Conservation (phyloP, 2,888 invertebrate species). For the Idaea dimidiata region DNA sequence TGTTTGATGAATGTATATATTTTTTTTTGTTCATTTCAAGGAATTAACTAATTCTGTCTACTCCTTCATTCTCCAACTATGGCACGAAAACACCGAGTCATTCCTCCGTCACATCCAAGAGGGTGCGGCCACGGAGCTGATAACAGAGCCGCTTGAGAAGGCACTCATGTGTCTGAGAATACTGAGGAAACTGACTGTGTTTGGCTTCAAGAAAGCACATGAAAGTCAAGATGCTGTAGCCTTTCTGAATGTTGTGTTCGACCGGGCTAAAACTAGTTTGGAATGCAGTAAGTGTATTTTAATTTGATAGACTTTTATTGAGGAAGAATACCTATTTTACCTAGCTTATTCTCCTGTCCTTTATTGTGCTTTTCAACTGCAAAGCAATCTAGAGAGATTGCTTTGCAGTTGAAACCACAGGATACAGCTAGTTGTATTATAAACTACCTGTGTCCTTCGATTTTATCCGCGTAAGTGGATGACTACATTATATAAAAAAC, state of each 20-base stretch:
- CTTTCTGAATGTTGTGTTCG: conserved; percentile 90
- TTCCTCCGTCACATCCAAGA: conserved; percentile 85
- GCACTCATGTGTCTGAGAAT: conserved; percentile 90
- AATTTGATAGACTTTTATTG: too few species aligned
- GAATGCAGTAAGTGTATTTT: conserved; percentile 86
- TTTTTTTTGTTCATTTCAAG: conserved; percentile 46
- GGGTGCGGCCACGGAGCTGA: conserved; percentile 79
- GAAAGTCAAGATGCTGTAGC: conserved; percentile 87
- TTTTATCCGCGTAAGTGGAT: too few species aligned
- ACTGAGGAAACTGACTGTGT: conserved; percentile 89
- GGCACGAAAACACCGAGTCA: conserved; percentile 87
- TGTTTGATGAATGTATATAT: too few species aligned
- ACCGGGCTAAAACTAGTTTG: conserved; percentile 87
- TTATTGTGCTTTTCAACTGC: too few species aligned
- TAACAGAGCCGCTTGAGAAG: conserved; percentile 87
- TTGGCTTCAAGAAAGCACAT: conserved; percentile 90
- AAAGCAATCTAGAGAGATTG: too few species aligned
- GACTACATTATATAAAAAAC: too few species aligned
- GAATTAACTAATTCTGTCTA: conserved; percentile 89
- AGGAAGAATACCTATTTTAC: too few species aligned
- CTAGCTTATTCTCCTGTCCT: too few species aligned
- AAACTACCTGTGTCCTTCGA: too few species aligned
- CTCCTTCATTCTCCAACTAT: conserved; percentile 87
- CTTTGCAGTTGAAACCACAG: too few species aligned
- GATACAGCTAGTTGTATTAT: too few species aligned